Evolutionary conservation across 2,888 invertebrate species (phyloP).

Genomic region (Choreutis nemorana): DNA sequence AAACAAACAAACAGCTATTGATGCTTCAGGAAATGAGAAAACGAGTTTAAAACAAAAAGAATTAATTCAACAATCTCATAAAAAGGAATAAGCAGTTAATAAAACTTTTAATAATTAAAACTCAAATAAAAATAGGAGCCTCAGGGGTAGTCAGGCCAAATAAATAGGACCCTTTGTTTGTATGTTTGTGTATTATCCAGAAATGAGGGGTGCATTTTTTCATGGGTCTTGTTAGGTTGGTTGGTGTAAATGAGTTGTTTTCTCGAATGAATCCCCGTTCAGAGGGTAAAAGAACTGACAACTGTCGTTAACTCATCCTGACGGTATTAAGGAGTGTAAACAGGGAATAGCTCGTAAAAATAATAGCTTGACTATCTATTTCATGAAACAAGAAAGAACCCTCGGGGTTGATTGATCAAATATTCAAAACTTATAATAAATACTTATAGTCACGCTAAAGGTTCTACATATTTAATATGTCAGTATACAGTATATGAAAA

Average conservation of each 20-base stretch:
- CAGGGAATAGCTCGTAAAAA: slow-evolving; percentile 42
- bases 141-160: slow-evolving; percentile 26
- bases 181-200: not conserved
- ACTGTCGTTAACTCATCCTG: slow-evolving; percentile 59
- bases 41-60: slow-evolving; percentile 56
- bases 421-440: too few relatives aligned
- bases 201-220: slow-evolving; percentile 4
- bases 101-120: slow-evolving; percentile 66
- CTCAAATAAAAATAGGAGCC: slow-evolving; percentile 54
- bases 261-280: slow-evolving; percentile 31
- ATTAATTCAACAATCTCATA: slow-evolving; percentile 62
- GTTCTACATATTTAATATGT: too few relatives aligned
- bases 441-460: too few relatives aligned
- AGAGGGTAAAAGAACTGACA: slow-evolving; percentile 49
- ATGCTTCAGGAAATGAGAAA: slow-evolving; percentile 29
- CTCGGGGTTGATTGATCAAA: too few relatives aligned
- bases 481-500: too few relatives aligned
- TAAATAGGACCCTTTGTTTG: slow-evolving; percentile 14
- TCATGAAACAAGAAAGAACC: slow-evolving; percentile 2
- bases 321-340: slow-evolving; percentile 47
- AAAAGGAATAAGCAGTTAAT: slow-evolving; percentile 65
- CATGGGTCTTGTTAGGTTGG: slow-evolving; percentile 26
- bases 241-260: slow-evolving; percentile 19
- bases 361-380: slow-evolving; percentile 9
- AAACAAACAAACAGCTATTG: slow-evolving; percentile 12